Conservation (phyloP, 2,888 invertebrate genomes). For the Esperia sulphurella region DNA sequence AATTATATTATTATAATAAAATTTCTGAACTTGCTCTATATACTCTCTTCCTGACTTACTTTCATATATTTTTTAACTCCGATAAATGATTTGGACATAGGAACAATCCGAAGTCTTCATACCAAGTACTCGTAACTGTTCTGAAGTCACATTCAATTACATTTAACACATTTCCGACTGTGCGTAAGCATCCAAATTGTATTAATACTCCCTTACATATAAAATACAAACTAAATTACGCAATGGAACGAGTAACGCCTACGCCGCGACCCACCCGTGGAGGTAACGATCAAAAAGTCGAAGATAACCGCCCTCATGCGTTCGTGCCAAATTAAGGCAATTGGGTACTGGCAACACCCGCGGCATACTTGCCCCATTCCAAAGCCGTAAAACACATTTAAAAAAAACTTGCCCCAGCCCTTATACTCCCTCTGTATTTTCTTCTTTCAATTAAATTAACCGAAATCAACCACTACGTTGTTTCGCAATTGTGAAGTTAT, state of each 20-base stretch:
- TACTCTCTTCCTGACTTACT: too few species aligned
- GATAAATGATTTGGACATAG: too few species aligned
- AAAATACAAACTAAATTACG: not conserved
- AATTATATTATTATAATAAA: too few species aligned
- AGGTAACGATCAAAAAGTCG: constrained; percentile 19
- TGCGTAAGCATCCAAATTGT: not conserved
- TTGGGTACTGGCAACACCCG: constrained; percentile 41
- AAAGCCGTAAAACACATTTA: too few species aligned
- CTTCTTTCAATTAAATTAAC: not conserved
- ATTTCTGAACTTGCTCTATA: too few species aligned
- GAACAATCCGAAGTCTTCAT: too few species aligned
- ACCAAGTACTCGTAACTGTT: too few species aligned
- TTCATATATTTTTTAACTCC: too few species aligned
- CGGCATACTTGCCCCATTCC: not conserved
- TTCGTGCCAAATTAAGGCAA: constrained; percentile 57
- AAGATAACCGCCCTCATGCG: constrained; percentile 28
- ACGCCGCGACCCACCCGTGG: not conserved
- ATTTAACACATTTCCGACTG: too few species aligned
- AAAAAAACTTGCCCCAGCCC: too few species aligned
- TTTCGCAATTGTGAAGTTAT: not conserved
- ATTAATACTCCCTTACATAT: not conserved
- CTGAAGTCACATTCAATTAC: too few species aligned
- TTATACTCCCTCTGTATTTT: not conserved
- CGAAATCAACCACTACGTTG: not conserved
- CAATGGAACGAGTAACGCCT: not conserved